Base-by-base conservation (phyloP, 2,797 vertebrate genomes). In the Siniperca scherzeri region DNA sequence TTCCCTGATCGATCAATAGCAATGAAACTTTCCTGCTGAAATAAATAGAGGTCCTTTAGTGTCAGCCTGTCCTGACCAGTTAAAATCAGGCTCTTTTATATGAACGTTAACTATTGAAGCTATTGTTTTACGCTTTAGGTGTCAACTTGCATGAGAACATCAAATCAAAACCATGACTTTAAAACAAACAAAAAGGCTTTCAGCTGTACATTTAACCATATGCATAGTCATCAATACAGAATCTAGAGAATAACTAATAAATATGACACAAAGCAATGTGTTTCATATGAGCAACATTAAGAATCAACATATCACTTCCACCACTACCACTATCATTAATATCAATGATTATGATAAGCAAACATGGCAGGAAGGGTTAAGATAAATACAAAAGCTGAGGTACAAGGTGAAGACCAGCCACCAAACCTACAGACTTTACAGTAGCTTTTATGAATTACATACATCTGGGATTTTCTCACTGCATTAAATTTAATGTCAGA, bases 151-250 rank as follows among this genome's bases (percentile, higher is more conserved):
- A 84, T 65, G 68, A 69, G 17, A 73, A 79, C 52, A 78, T 77
- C n/a, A 69, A 89, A 85, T 53, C 22, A 67, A 80, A 85, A 79
- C 55, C 0, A 44, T 74, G 77, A 59, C 65, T 73, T 46, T 7
- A 70, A 78, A 76, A 80, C 17, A 77, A 83, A 89, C 57, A 72
- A 86, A 85, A 86, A 83, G 53, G 70, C 48, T 87, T 76, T 62
- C 55, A 78, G 76, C 66, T 84, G 77, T 88, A 94, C 89, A 92
- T 89, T 88, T 84, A 91, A 80, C 80, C 87, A 86, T 94, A 94
- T 96, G 95, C 95, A 95, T 95, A 95, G 95, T 95, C 83, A 90
- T 92, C 66, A 80, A 90, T 83, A 94, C 89, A 89, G 85, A 93
- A 85, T 90, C 80, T 84, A 87, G 84, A 90, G 77, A 90, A 70